phyloP scores from a whole-genome alignment of 1,140 invertebrate species.

The Theocolax elegans region DNA sequence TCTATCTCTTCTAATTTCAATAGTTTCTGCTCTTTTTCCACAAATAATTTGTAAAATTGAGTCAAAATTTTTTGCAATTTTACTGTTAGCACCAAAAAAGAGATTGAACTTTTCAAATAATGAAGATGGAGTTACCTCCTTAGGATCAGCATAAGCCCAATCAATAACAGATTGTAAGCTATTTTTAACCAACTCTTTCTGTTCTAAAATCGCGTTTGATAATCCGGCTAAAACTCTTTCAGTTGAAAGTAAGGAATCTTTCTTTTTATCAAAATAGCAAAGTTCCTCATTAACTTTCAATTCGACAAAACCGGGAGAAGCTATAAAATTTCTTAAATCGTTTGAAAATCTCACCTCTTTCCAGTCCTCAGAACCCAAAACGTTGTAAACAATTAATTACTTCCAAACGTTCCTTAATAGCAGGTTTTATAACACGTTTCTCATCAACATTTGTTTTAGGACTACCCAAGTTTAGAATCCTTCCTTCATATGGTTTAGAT shows the following conservation, averaged over 20 bases:
- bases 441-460: constrained; percentile 36
- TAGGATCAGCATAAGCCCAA: constrained; percentile 31
- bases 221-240: constrained; percentile 33
- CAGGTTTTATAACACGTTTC: constrained; percentile 15
- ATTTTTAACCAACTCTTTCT: constrained; percentile 32
- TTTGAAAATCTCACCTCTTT: constrained; percentile 33
- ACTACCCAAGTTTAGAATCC: constrained; percentile 23
- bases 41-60: no score
- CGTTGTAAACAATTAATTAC: constrained; percentile 25
- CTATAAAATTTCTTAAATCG: constrained; percentile 31
- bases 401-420: constrained; percentile 18
- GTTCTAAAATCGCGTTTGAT: constrained; percentile 40
- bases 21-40: no score
- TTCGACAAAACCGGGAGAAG: constrained; percentile 39
- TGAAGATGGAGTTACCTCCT: constrained; percentile 11
- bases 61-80: no score
- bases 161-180: constrained; percentile 35
- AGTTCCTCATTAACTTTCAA: constrained; percentile 46
- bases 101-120: constrained; percentile 17
- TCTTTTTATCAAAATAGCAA: constrained; percentile 38
- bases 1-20: no score
- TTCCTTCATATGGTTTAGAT: neutral
- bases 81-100: constrained; percentile 31
- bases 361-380: constrained; percentile 37
- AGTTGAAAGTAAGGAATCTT: constrained; percentile 1